A percentile compares a stretch with the other conserved stretches of the same genome.
Evolutionary conservation across 2,888 invertebrate species (phyloP).

Genomic region (Caenorhabditis wallacei): DNA sequence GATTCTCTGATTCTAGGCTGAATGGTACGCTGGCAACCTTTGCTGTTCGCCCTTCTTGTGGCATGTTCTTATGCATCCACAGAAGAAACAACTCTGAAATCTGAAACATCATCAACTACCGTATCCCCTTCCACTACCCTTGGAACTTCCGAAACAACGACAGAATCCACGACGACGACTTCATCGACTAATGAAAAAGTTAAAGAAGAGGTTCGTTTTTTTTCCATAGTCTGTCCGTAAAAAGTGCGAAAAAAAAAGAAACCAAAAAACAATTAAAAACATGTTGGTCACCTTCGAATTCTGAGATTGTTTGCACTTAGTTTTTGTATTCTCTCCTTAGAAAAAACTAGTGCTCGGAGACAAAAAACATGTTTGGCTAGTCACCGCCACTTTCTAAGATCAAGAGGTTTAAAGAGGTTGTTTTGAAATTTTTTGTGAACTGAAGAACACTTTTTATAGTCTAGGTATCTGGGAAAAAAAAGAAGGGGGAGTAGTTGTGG

Average conservation of each 20-base stretch:
- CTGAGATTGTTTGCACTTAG: constrained; percentile 28
- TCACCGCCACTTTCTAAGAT: constrained; percentile 35
- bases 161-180: constrained; percentile 35
- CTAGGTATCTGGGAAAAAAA: too few relatives aligned
- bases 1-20: constrained; percentile 25
- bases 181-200: constrained; percentile 18
- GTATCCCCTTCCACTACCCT: constrained; percentile 21
- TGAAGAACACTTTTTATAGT: too few relatives aligned
- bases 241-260: constrained; percentile 2
- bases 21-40: constrained; percentile 59
- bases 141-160: constrained; percentile 35
- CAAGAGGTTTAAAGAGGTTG: constrained; percentile 24
- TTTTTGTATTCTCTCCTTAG: constrained; percentile 26
- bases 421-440: constrained; percentile 18
- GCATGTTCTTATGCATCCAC: constrained; percentile 23
- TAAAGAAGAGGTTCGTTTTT: constrained; percentile 31
- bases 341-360: constrained; percentile 29
- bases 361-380: constrained; percentile 44
- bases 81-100: constrained; percentile 27
- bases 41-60: constrained; percentile 51
- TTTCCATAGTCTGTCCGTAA: neutral
- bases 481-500: neutral
- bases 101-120: constrained; percentile 13
- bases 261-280: constrained; percentile 10
- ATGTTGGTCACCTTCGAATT: constrained; percentile 17